Base-by-base conservation (phyloP, 2,113 vertebrate genomes). In the Passer montanus region DNA sequence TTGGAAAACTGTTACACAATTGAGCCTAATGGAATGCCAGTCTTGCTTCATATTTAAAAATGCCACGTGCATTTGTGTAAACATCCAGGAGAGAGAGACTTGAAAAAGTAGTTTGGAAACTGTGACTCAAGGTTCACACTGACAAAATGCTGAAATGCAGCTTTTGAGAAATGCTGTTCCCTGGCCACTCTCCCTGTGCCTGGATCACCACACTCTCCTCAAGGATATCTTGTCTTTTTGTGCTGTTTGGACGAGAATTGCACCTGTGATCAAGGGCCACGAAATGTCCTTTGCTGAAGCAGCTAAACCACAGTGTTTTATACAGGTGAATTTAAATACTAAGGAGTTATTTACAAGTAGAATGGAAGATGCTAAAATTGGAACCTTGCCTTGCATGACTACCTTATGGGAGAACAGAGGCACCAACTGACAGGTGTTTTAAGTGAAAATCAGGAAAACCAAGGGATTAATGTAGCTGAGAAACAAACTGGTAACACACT, bases 71-170 rank as follows among this genome's bases (percentile, higher is more conserved):
- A 53, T 10, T n/a, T 49, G n/a, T 13, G 23, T 23, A 77, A 87
- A 59, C 9, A 41, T 4, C 28, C 15, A 55, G 58, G 39, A 58
- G 10, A 67, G 52, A 63, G 11, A 44, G 39, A 31, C 16, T 52
- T 96, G 11, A 37, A 46, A 55, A 78, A 35, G 37, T 4, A 8
- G 15, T 0, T 9, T 21, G 43, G 33, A 77, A 79, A 50, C 10
- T 0, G 0, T 6, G 13, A 53, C 22, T 74, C 13, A 35, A 43
- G 49, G 41, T 19, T 60, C 4, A 0, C 21, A 35, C 41, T 26
- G 24, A 56, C 41, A 59, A 76, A 77, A 39, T 4, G 15, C 31
- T 35, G 59, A 84, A 76, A 66, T 28, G 12, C 6, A 67, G 66
- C 21, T 63, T 81, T 23, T 52, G 19, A 82, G 87, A 64, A 82